Evolutionary conservation across 1,140 invertebrate genomes (phyloP), one percentile per base, ranked within the genome.

Genomic region (Chelonus insularis): DNA sequence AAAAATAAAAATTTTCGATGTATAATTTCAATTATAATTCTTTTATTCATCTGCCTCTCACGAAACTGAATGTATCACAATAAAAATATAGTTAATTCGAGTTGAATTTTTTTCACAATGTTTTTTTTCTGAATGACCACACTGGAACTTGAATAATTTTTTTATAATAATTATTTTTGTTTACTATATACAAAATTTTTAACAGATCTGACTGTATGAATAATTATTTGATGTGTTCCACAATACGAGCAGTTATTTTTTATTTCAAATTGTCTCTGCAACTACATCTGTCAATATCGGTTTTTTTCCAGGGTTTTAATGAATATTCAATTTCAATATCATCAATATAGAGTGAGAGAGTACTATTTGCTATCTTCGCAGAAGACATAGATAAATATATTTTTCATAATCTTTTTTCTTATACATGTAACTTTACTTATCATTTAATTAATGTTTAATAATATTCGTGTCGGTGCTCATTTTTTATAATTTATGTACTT

Each of bases 321-420:
- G 25, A 34, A 36, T n/a, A n/a, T n/a, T n/a, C n/a, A 56, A 43
- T 71, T 74, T 72, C 67, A 64, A 75, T 74, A 76, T 81, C 77
- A 79, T 80, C 77, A 78, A 79, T 81, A 76, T 80, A 80, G 73
- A 80, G 77, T 79, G 76, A 80, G 74, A 80, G 78, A 78, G 75
- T 80, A 79, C 77, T 80, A 81, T 81, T 79, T 80, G 78, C 75
- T 78, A 84, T 84, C 83, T 85, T 85, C 84, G 84, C 81, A 84
- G 84, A 85, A 85, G 83, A 84, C 80, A 84, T 81, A 81, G 80
- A 81, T 81, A 83, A 82, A 82, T 81, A 82, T 82, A 83, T 39
- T 81, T 82, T 81, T 81, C 73, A 80, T 82, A 81, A 79, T 82
- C 77, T 80, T 81, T 79, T 57, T 41, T 57, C 47, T 9, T 45